Conservation (phyloP, 2,797 vertebrate species). For the Simalia tracyae region DNA sequence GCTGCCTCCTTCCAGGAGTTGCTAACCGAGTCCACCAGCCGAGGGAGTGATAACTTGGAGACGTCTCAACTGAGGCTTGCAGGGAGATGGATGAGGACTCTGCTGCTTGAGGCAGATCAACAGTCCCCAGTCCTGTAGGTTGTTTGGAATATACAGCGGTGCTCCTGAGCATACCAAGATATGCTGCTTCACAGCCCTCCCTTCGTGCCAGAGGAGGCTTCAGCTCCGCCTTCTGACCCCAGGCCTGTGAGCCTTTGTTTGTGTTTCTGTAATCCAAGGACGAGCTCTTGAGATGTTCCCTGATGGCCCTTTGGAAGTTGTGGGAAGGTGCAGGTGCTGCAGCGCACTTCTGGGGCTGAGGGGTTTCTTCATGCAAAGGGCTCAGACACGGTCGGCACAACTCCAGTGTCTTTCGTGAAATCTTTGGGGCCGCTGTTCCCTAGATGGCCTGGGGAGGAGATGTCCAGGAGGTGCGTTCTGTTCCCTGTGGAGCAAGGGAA, state of each 20-base stretch:
- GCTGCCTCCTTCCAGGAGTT: background rate
- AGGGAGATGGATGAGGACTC: background rate
- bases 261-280: background rate
- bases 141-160: background rate
- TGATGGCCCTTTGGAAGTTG: background rate
- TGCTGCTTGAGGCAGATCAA: background rate
- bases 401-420: background rate
- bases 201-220: background rate
- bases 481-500: too few relatives aligned
- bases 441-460: background rate
- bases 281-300: background rate
- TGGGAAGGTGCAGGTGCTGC: background rate
- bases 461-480: background rate
- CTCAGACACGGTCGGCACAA: background rate
- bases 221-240: background rate
- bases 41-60: background rate
- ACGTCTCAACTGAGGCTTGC: background rate
- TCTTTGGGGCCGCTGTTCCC: background rate
- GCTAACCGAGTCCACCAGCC: background rate
- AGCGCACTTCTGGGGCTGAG: accelerated
- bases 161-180: background rate
- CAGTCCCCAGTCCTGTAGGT: background rate
- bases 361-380: background rate
- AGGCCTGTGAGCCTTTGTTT: background rate
- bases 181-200: background rate